Evolutionary conservation across 2,113 vertebrate species (phyloP).

Genomic region (human (Homo sapiens)): DNA sequence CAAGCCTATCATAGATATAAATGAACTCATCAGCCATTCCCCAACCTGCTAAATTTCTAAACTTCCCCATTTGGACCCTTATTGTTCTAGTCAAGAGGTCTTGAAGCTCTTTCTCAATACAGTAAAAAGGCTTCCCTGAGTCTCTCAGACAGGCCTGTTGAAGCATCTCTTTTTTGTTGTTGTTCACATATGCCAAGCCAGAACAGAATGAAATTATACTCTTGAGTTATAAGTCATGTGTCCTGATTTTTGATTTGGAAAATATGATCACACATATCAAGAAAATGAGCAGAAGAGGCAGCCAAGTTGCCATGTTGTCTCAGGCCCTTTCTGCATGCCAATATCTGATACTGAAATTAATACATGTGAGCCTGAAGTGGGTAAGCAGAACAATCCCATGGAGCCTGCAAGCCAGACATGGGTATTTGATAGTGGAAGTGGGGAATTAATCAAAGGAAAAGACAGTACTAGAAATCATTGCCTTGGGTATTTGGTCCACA

Average conservation of each 20-base stretch:
- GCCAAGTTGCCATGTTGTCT: background rate
- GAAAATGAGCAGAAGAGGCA: background rate
- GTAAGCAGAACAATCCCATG: background rate
- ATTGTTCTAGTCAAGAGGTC: background rate
- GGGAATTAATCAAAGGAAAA: background rate
- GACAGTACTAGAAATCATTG: background rate
- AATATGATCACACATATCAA: constrained; percentile 27
- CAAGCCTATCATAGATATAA: background rate
- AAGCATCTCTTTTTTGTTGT: background rate
- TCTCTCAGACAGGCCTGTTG: background rate
- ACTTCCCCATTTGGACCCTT: background rate
- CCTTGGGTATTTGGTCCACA: background rate
- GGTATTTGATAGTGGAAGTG: background rate
- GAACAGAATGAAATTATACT: background rate
- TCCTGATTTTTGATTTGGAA: constrained; percentile 40
- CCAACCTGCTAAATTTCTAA: background rate
- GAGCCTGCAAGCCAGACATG: background rate
- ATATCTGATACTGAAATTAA: background rate
- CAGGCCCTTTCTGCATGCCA: constrained; percentile 1
- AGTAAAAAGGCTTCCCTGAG: background rate
- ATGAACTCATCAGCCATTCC: background rate
- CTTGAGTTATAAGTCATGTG: background rate
- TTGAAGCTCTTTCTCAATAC: background rate
- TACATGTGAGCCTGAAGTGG: background rate
- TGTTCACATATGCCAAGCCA: too few species aligned